Percentiles rank a stretch among this genome's conserved stretches.
Conservation (phyloP, 2,888 invertebrate species). For the Penaeus monodon region DNA sequence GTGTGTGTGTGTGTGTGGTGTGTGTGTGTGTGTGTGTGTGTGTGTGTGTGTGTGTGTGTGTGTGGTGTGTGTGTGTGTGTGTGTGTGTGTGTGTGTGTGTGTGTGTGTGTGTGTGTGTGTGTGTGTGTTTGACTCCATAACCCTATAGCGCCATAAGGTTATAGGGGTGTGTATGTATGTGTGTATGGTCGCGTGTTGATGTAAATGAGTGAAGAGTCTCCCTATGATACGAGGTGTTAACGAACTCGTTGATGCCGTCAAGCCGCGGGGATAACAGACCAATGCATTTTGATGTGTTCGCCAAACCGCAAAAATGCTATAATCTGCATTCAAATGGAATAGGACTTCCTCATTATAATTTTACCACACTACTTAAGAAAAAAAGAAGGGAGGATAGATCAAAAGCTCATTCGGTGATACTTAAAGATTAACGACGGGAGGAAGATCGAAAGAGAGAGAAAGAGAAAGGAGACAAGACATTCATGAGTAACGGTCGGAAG, state of each 20-base stretch:
- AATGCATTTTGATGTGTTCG: slow-evolving; percentile 28
- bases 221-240: slow-evolving; percentile 23
- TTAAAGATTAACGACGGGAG: no score
- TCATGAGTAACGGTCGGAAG: no score
- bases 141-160: no score
- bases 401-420: no score
- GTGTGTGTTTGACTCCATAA: no score
- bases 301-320: slow-evolving; percentile 23
- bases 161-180: no score
- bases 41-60: slow-evolving; percentile 17
- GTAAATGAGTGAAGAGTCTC: no score
- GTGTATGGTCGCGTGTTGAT: no score
- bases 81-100: neutral
- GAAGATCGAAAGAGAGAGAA: no score
- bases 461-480: no score
- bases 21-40: slow-evolving; percentile 16
- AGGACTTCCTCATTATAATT: slow-evolving; percentile 15
- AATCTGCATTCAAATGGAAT: slow-evolving; percentile 18
- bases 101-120: neutral
- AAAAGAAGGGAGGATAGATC: no score
- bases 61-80: neutral
- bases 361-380: slow-evolving; percentile 14
- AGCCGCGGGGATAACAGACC: slow-evolving; percentile 2
- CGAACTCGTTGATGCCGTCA: neutral
- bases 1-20: slow-evolving; percentile 8